Base-by-base conservation (phyloP, 2,797 vertebrate species). In the Spheniscus humboldti region DNA sequence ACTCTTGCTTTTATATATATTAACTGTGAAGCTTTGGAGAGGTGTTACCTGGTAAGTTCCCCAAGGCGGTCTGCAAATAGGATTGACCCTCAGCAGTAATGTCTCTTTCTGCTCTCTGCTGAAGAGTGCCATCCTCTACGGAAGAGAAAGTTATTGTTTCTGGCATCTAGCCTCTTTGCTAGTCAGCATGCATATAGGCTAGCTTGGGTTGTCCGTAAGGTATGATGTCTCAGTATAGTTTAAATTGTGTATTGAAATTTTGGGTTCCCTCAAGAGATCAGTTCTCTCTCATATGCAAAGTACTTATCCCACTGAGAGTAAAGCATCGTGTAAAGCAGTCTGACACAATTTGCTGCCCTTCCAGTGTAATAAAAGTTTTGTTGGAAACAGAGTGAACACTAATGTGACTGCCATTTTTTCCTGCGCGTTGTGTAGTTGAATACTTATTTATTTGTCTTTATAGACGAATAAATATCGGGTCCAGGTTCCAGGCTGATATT, bases 381-480 rank as follows among this genome's bases (percentile, higher is more conserved):
- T 41, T 78, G 75, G 76, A 74, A 90, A 88, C 55, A 37, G 79
- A 79, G 14, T 10, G 30, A 92, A 50, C 2, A 0, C 31, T 66
- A 52, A 25, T 33, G 22, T 60, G 59, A 88, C 76, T 95, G 93
- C 13, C 5, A 18, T 53, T 81, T 93, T 88, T 68, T 57, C 24
- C 24, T 73, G 27, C 11, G 39, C 1, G 0, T 41, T 24, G 31
- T 67, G 13, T 56, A 66, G 35, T 20, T 81, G 55, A 79, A 67
- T 64, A 43, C 19, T 72, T 53, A 35, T 53, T 87, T 96, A 81
- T 75, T 97, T 90, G 10, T 95, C 45, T 81, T 98, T 97, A 69
- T 88, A 99, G 99, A 71, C 97, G 97, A 74, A 99, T 99, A 97
- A 99, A 99, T 94, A 98, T 99, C 17, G 99, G 99, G 45, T 95